Base-by-base conservation (phyloP, 2,113 vertebrate species). In the Pluvianellus socialis region DNA sequence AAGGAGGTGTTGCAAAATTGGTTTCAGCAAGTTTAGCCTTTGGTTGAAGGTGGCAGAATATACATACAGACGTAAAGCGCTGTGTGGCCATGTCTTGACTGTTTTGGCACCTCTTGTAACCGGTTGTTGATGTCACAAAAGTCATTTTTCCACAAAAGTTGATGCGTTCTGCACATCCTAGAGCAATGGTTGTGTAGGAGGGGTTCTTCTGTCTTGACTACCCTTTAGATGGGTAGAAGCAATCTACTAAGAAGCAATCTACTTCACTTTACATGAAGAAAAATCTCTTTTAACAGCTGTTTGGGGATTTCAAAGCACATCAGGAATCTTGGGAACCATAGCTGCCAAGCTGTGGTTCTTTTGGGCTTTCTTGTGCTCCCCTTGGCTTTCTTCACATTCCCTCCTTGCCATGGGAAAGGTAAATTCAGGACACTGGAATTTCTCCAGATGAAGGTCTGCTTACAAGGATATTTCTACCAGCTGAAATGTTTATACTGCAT, bases 221-320 rank as follows among this genome's bases (percentile, higher is more conserved):
- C 74, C 52, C 52, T 59, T 71, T 90, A 74, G 53, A 71, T 66
- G 33, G 63, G 38, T 68, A 58, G 38, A 38, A 38, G 38, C 38
- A 38, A 38, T 38, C 73, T 89, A 76, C 76, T 76, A 56, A 76
- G 73, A 91, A 70, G 45, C n/a, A 44, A 59, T 76, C 33, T 55
- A 62, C 59, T 90, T 90, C 58, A 53, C 86, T 92, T 92, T 76
- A 38, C 14, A 50, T 49, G 35, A 94, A 86, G 24, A 63, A 93
- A 84, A 93, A 44, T 67, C 56, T 72, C 88, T 96, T 91, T 53
- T 38, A 77, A 45, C n/a, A 77, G 56, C 40, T 28, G 6, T 87
- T 79, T 65, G n/a, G 49, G 63, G 82, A 89, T 95, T 86, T 96
- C 61, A 90, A 76, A 97, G 50, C 49, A 77, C 14, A 44, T 44